Evolutionary conservation across 2,113 vertebrate genomes (phyloP).

Genomic region (Ellobius talpinus): DNA sequence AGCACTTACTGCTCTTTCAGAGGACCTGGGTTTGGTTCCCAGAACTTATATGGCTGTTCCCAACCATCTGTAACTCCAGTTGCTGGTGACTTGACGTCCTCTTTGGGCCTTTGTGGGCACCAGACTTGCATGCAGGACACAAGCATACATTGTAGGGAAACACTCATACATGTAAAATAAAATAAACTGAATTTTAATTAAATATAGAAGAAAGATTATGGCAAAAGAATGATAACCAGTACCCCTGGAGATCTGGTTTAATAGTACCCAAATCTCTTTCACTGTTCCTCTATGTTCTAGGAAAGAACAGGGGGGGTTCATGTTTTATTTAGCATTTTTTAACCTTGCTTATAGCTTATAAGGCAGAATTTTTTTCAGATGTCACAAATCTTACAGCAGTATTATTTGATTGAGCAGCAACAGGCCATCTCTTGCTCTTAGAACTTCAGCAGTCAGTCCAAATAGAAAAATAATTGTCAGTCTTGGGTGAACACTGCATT

Average conservation of each 20-base stretch:
- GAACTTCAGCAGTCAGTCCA: not conserved
- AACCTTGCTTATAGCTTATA: not conserved
- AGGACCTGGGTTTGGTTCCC: not conserved
- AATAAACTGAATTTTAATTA: not conserved
- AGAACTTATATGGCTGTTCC: not conserved
- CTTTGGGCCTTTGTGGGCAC: not conserved
- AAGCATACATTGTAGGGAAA: not conserved
- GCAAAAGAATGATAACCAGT: not conserved
- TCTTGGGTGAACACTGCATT: not conserved
- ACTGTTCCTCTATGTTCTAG: rapidly evolving
- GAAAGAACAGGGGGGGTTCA: not conserved
- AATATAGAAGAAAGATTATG: not conserved
- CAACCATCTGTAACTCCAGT: not conserved
- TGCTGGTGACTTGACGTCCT: not conserved
- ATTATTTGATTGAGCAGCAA: rapidly evolving
- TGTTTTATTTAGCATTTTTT: not conserved
- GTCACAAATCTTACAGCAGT: not conserved
- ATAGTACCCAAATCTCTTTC: rapidly evolving
- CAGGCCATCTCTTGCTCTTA: rapidly evolving
- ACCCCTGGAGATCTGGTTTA: not conserved
- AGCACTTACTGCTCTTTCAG: not conserved
- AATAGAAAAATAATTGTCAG: rapidly evolving
- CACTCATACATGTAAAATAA: too few species aligned
- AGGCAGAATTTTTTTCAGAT: not conserved
- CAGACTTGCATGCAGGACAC: not conserved